Conservation (phyloP, 2,113 vertebrate species). For the Casuarius casuarius region DNA sequence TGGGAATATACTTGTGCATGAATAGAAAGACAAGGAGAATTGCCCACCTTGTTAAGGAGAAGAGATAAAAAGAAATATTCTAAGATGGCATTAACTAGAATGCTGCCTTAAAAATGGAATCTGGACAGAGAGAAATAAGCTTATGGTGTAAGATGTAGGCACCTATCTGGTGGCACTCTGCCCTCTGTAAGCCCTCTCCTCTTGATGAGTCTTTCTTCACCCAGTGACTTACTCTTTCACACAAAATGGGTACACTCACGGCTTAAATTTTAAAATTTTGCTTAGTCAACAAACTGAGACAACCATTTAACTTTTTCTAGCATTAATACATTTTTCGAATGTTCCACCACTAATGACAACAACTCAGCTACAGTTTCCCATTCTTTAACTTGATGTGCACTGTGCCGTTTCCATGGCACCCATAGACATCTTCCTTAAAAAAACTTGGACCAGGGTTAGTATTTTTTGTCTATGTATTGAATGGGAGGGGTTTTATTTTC, state of each 20-base stretch:
- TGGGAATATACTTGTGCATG: background rate
- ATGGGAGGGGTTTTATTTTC: background rate
- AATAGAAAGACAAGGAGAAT: background rate
- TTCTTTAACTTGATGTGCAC: background rate
- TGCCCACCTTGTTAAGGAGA: background rate
- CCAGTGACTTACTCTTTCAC: background rate
- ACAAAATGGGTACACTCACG: background rate
- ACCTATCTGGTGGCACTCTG: background rate
- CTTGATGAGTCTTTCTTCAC: background rate
- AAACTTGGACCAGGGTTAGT: background rate
- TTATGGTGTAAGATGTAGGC: background rate
- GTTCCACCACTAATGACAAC: background rate
- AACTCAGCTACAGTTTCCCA: background rate
- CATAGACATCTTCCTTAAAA: background rate
- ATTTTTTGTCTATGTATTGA: background rate
- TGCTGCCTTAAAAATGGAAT: background rate
- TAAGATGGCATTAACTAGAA: background rate
- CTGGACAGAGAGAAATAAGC: background rate
- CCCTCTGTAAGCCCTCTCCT: background rate
- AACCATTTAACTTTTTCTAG: background rate
- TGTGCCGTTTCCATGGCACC: background rate
- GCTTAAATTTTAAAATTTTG: background rate
- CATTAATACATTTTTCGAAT: background rate
- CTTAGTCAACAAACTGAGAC: background rate
- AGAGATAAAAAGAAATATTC: background rate